phyloP scores from a whole-genome alignment of 2,888 invertebrate species.

The Nysson spinosus region DNA sequence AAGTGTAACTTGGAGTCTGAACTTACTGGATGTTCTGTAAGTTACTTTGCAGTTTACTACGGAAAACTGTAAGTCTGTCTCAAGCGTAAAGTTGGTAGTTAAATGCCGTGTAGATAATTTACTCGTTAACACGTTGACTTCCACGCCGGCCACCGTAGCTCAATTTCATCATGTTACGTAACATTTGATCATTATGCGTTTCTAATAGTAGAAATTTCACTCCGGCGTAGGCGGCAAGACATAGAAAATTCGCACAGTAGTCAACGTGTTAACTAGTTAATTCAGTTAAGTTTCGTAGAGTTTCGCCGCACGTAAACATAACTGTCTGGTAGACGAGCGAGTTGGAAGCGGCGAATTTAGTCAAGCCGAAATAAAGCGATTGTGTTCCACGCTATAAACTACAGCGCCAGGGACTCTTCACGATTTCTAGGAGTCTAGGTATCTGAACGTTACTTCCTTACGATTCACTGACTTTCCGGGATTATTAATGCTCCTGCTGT shows the following conservation, averaged over 20 bases:
- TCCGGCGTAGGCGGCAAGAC: no score
- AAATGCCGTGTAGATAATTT: slow-evolving; percentile 63
- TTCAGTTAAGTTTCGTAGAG: slow-evolving; percentile 61
- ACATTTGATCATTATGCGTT: no score
- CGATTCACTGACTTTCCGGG: no score
- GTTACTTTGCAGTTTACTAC: slow-evolving; percentile 27
- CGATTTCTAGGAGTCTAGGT: slow-evolving; percentile 22
- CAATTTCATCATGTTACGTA: no score
- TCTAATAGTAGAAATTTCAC: no score
- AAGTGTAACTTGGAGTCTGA: slow-evolving; percentile 19
- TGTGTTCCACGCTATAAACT: slow-evolving; percentile 58
- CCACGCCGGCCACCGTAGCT: no score
- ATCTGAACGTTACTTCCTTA: slow-evolving; percentile 26
- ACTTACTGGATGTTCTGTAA: slow-evolving; percentile 23
- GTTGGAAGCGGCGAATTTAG: slow-evolving; percentile 48
- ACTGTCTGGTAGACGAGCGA: slow-evolving; percentile 48
- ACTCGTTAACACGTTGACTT: no score
- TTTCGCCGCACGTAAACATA: slow-evolving; percentile 60
- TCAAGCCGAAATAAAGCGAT: slow-evolving; percentile 61
- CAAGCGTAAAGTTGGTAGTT: slow-evolving; percentile 44
- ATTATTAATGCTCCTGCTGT: no score
- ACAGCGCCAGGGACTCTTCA: slow-evolving; percentile 34
- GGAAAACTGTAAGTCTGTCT: slow-evolving; percentile 49
- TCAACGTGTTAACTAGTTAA: slow-evolving; percentile 64
- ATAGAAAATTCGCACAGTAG: no score